These are phyloP conservation scores for Cryptoblepharus egeriae DNA, from an alignment of 2,797 vertebrate genomes.

Conservation along the genomic window DNA sequence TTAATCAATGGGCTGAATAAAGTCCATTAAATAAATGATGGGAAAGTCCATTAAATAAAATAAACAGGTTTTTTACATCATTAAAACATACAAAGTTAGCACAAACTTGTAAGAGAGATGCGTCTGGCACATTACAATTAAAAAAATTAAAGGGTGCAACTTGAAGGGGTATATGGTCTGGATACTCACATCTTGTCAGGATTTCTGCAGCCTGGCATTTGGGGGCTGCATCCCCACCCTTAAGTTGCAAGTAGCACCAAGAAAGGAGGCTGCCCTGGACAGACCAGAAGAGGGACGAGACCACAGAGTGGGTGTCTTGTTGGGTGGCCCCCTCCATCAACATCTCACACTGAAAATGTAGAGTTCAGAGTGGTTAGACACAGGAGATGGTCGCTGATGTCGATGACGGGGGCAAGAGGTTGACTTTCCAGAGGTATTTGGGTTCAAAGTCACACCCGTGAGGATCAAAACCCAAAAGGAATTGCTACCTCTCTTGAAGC, in stretches of 20 bases:
- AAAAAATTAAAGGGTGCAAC: no score
- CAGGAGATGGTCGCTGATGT: neutral
- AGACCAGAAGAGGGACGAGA: slow-evolving; percentile 95
- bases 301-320: slow-evolving; percentile 83
- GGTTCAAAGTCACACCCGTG: neutral
- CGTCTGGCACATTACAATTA: no score
- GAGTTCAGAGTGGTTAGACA: neutral
- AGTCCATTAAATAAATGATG: no score
- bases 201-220: slow-evolving; percentile 86
- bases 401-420: neutral
- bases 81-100: no score
- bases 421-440: neutral
- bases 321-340: slow-evolving; percentile 83
- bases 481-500: slow-evolving; percentile 88
- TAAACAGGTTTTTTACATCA: no score
- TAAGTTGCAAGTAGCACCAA: slow-evolving; percentile 96
- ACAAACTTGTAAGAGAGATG: no score
- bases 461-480: neutral
- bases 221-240: slow-evolving; percentile 76
- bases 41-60: no score
- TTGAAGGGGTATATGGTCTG: neutral
- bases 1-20: no score
- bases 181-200: slow-evolving; percentile 89
- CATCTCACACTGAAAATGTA: slow-evolving; percentile 85
- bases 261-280: slow-evolving; percentile 95